These are phyloP conservation scores for Saguinus imperator DNA, from an alignment of 2,113 vertebrate genomes.

Conservation along the genomic window DNA sequence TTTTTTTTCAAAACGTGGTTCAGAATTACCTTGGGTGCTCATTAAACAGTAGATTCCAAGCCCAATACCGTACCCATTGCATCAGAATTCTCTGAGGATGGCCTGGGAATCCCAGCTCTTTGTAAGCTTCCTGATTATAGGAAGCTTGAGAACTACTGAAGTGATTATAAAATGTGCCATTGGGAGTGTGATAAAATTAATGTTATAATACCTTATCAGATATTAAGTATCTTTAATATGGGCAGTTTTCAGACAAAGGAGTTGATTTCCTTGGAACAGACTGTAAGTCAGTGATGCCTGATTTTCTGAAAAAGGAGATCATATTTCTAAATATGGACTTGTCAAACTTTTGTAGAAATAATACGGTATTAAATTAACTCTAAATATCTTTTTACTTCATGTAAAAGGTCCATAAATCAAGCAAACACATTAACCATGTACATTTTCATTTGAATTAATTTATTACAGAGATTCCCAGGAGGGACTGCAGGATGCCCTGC, in stretches of 20 bases:
- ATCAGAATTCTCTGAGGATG: background rate
- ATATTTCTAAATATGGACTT: background rate
- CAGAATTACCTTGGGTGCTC: background rate
- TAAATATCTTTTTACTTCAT: background rate
- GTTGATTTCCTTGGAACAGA: background rate
- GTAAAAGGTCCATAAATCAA: background rate
- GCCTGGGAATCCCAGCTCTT: background rate
- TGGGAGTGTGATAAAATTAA: background rate
- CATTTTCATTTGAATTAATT: background rate
- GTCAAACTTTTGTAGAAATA: background rate
- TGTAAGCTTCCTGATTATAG: background rate
- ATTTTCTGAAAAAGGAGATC: background rate
- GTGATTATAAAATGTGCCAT: background rate
- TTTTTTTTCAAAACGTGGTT: background rate
- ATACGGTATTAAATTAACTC: background rate
- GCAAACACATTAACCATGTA: background rate
- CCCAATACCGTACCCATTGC: background rate
- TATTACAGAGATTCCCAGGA: background rate
- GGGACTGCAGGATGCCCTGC: background rate
- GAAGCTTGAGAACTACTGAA: background rate
- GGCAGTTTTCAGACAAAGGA: background rate
- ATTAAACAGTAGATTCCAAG: background rate
- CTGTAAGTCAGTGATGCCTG: background rate
- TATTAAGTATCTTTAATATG: background rate
- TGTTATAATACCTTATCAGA: background rate